These are phyloP conservation scores for Tokudaia tokunoshimensis DNA, from an alignment of 2,797 vertebrate genomes.

Conservation along the genomic window DNA sequence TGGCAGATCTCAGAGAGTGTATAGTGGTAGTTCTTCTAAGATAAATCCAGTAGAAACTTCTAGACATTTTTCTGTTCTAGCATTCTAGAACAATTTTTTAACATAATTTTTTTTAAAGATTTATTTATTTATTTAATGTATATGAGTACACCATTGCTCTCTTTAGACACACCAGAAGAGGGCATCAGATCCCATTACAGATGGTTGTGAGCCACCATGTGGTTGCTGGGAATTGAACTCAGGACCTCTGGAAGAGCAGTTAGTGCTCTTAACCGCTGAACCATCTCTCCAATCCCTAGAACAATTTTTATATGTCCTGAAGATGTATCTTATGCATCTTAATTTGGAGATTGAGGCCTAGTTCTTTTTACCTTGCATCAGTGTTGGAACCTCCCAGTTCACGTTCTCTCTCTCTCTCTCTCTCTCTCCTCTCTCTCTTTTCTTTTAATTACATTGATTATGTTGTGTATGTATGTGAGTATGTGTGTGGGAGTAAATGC, in stretches of 20 bases:
- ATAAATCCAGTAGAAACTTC: conserved; percentile 14
- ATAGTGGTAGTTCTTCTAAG: background rate
- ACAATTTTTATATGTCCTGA: conserved; percentile 26
- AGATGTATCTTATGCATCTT: background rate
- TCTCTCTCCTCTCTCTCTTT: background rate
- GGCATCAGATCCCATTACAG: too few species aligned
- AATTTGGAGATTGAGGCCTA: conserved; percentile 8
- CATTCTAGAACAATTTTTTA: conserved; percentile 33
- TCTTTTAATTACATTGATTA: background rate
- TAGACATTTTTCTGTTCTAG: conserved; percentile 27
- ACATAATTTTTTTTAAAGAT: too few species aligned
- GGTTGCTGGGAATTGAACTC: too few species aligned
- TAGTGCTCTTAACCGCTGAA: too few species aligned
- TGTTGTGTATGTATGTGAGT: background rate
- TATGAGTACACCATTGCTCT: too few species aligned
- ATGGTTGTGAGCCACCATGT: too few species aligned
- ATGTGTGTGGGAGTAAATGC: background rate
- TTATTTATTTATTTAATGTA: too few species aligned
- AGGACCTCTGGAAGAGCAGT: too few species aligned
- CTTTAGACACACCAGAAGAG: too few species aligned
- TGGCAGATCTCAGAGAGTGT: background rate
- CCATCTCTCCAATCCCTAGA: background rate
- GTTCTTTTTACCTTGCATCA: background rate
- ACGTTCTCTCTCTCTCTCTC: background rate
- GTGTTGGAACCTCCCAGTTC: conserved; percentile 4